Conservation (phyloP, 2,113 vertebrate genomes). For the Cyphomyrus discorhynchus region DNA sequence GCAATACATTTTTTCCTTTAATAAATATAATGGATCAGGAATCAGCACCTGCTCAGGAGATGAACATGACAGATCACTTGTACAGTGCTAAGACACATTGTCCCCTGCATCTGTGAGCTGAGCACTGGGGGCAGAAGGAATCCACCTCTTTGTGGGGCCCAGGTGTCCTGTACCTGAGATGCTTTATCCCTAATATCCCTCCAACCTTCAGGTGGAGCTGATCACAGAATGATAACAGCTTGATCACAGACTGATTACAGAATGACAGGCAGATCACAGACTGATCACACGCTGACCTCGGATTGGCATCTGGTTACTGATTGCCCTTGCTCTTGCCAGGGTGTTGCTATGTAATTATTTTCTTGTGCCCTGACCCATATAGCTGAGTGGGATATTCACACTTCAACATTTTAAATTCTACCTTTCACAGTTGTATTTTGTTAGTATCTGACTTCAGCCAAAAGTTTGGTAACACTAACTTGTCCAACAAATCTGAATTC, state of each 20-base stretch:
- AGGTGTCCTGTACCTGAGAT: not conserved
- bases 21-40: not conserved
- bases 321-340: not conserved
- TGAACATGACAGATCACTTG: not conserved
- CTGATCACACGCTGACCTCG: not conserved
- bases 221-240: not conserved
- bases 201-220: not conserved
- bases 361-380: not conserved
- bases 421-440: not conserved
- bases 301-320: not conserved
- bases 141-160: not conserved
- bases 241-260: not conserved
- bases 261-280: not conserved
- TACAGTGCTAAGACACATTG: not conserved
- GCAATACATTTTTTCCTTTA: not conserved
- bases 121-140: not conserved
- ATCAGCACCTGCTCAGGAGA: not conserved
- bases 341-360: not conserved
- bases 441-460: not conserved
- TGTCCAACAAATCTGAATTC: not conserved
- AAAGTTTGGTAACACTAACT: not conserved
- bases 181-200: not conserved
- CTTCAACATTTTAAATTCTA: not conserved
- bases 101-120: not conserved
- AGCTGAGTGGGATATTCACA: not conserved